These are phyloP conservation scores for Falco rusticolus DNA, from an alignment of 2,797 vertebrate species.

Conservation along the genomic window DNA sequence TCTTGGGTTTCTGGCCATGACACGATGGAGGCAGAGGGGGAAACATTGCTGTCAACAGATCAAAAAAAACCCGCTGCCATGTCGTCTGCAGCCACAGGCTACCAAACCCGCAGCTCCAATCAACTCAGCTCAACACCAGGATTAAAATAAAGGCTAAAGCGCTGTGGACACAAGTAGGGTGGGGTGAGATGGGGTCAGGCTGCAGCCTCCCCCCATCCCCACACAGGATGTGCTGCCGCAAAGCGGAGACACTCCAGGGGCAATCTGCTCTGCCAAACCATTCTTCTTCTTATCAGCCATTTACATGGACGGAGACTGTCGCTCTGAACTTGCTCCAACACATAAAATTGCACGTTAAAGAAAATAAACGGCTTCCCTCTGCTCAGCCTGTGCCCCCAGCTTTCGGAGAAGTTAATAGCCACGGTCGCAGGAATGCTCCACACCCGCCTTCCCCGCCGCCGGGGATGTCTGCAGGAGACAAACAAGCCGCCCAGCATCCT, in stretches of 20 bases:
- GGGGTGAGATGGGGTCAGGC: not conserved
- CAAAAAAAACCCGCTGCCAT: not conserved
- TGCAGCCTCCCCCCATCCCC: not conserved
- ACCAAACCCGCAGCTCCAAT: not conserved
- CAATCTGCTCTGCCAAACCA: slow-evolving; percentile 4
- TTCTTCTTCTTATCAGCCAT: slow-evolving; percentile 50
- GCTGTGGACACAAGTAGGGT: rapidly evolving
- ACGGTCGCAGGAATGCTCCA: not conserved
- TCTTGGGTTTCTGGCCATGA: not conserved
- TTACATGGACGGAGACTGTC: not conserved
- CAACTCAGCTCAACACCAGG: rapidly evolving
- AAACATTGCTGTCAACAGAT: not conserved
- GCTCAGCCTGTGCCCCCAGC: not conserved
- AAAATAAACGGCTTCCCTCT: slow-evolving; percentile 24
- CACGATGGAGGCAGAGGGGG: not conserved
- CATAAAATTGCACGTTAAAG: not conserved
- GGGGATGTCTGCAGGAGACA: not conserved
- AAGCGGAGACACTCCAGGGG: not conserved
- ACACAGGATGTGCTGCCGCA: not conserved
- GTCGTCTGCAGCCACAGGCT: not conserved
- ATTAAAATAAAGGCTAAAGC: not conserved
- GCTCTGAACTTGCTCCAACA: slow-evolving; percentile 49
- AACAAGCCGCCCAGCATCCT: slow-evolving; percentile 30
- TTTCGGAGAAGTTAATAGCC: not conserved
- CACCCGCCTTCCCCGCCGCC: not conserved